phyloP scores from a whole-genome alignment of 2,888 invertebrate genomes.

The Steinernema hermaphroditum region DNA sequence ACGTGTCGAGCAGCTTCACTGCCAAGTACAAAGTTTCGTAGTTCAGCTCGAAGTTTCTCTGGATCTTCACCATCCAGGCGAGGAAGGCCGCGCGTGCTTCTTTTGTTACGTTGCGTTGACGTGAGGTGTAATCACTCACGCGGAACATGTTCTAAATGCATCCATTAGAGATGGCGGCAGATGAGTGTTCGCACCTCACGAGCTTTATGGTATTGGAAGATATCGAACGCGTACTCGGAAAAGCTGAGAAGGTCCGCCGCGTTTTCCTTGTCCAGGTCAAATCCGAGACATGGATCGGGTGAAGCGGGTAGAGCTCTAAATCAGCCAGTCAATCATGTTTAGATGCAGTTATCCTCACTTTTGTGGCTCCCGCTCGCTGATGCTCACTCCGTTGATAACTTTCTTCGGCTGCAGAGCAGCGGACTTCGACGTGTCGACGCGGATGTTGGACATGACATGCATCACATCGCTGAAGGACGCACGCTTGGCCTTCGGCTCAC shows the following conservation, averaged over 20 bases:
- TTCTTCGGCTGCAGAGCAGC: background rate
- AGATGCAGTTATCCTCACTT: background rate
- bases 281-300: conserved; percentile 54
- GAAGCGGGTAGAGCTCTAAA: conserved; percentile 33
- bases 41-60: conserved; percentile 83
- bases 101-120: conserved; percentile 78
- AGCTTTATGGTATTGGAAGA: conserved; percentile 86
- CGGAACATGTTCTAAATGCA: conserved; percentile 73
- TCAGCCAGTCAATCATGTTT: conserved; percentile 19
- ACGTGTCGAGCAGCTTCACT: conserved; percentile 90
- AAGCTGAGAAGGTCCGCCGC: conserved; percentile 83
- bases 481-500: conserved; percentile 37
- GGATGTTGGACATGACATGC: background rate
- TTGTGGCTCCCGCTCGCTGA: background rate
- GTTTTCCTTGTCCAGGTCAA: conserved; percentile 79
- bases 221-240: conserved; percentile 87
- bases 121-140: conserved; percentile 79
- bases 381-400: background rate
- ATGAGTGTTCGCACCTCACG: conserved; percentile 75
- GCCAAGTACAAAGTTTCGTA: conserved; percentile 96
- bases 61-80: conserved; percentile 93
- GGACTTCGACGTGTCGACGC: conserved; percentile 17
- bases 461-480: conserved; percentile 32
- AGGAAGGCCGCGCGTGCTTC: conserved; percentile 91
- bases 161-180: background rate